Conservation (phyloP, 2,113 vertebrate genomes). For the Ranitomeya imitator region DNA sequence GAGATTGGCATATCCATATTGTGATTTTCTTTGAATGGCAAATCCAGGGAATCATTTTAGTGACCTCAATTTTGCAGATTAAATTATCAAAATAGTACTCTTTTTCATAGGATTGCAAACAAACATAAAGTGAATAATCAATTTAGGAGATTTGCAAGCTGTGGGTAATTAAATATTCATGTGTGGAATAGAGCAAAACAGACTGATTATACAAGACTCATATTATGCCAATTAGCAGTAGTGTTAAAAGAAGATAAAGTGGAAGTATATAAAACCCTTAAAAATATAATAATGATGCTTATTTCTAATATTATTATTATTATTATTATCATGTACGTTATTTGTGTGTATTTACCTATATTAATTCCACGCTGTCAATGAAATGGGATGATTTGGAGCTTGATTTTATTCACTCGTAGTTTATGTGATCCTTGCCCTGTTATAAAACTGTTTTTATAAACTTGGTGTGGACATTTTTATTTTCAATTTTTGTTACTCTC, state of each 20-base stretch:
- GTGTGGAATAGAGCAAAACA: slow-evolving; percentile 1
- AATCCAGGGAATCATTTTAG: neutral
- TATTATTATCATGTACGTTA: too few species aligned
- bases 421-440: too few species aligned
- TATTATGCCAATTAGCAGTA: neutral
- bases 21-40: neutral
- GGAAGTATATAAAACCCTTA: neutral
- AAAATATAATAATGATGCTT: neutral
- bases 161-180: slow-evolving; percentile 5
- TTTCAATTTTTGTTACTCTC: too few species aligned
- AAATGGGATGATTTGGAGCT: too few species aligned
- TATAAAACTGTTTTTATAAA: too few species aligned
- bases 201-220: neutral
- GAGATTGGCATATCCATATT: neutral
- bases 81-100: neutral
- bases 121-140: neutral
- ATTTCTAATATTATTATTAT: too few species aligned
- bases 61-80: neutral
- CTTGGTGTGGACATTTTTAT: too few species aligned
- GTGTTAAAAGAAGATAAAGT: neutral
- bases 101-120: neutral
- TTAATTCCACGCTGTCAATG: too few species aligned
- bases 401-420: too few species aligned
- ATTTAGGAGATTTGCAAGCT: neutral
- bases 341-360: neutral